phyloP scores from a whole-genome alignment of 2,888 invertebrate species.

The Lepidochitona cinerea region DNA sequence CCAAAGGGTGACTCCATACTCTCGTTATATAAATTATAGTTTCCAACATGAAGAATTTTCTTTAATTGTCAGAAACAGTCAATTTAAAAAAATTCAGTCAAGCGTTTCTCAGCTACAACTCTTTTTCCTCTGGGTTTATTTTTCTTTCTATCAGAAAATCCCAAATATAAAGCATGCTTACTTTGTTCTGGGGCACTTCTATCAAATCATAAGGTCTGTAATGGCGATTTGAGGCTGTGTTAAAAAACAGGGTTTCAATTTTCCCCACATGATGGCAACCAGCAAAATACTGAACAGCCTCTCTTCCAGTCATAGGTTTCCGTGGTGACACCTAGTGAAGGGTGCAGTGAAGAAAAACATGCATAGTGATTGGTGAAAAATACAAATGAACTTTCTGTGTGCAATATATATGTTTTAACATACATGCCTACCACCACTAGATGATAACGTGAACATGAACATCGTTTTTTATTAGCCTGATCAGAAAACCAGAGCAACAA shows the following conservation, averaged over 20 bases:
- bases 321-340: not conserved
- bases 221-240: slow-evolving; percentile 53
- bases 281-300: slow-evolving; percentile 67
- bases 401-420: too few species aligned
- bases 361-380: not conserved
- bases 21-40: too few species aligned
- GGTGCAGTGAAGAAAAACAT: not conserved
- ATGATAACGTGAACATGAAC: too few species aligned
- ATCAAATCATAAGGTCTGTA: slow-evolving; percentile 66
- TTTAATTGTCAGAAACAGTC: not conserved
- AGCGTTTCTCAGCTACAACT: not conserved
- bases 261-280: slow-evolving; percentile 65
- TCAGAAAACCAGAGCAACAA: too few species aligned
- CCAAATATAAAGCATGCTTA: slow-evolving; percentile 30
- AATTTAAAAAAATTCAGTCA: not conserved
- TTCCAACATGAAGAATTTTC: too few species aligned
- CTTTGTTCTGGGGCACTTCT: slow-evolving; percentile 64
- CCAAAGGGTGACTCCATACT: too few species aligned
- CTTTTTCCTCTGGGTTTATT: too few species aligned
- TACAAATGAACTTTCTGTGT: too few species aligned
- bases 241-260: slow-evolving; percentile 66
- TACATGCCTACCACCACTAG: too few species aligned
- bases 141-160: too few species aligned
- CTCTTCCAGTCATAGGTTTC: slow-evolving; percentile 58
- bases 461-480: too few species aligned